Evolutionary conservation across 2,797 vertebrate species (phyloP), one percentile per base, ranked within the genome.

Genomic region (Gallinago solitaria): DNA sequence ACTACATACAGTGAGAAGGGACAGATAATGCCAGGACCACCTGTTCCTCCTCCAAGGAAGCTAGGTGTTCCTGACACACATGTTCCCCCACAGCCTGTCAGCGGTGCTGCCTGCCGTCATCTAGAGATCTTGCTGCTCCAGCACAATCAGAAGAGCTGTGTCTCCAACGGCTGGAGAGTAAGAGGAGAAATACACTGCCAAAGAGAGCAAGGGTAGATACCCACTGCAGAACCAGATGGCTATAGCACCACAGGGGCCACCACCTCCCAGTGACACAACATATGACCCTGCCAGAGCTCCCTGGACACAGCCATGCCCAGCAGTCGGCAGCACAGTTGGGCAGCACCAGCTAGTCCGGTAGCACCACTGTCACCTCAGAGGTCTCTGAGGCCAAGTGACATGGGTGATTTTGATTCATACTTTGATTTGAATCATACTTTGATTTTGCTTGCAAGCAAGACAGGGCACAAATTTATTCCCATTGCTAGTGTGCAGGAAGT

Each of bases 361-460:
- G 59, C 48, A 56, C 45, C 28, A 21, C 15, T 71, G 63, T 61
- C 73, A 61, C 23, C 47, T 65, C 51, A 56, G 57, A 60, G 33
- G n/a, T 73, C 71, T 64, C 67, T 45, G 54, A 69, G 61, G 20
- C 61, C 37, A n/a, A 60, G 70, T 35, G 56, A 61, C 41, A 12
- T 21, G 17, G 45, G 37, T 47, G n/a, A 32, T 24, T n/a, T n/a
- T n/a, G n/a, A n/a, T n/a, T n/a, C 33, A 16, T 20, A 32, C 12
- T 19, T 70, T 0, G 0, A 24, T 12, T 86, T 53, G n/a, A n/a
- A n/a, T n/a, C 33, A 16, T 20, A 32, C 12, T 19, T 70, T 0
- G 0, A 24, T 12, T 86, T 53, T 79, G 47, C 43, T 64, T 79
- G 43, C 33, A 37, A 37, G 63, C 1, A 8, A 59, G 12, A 33